Conservation (phyloP, 2,113 vertebrate genomes). For the Proterorhinus semilunaris region DNA sequence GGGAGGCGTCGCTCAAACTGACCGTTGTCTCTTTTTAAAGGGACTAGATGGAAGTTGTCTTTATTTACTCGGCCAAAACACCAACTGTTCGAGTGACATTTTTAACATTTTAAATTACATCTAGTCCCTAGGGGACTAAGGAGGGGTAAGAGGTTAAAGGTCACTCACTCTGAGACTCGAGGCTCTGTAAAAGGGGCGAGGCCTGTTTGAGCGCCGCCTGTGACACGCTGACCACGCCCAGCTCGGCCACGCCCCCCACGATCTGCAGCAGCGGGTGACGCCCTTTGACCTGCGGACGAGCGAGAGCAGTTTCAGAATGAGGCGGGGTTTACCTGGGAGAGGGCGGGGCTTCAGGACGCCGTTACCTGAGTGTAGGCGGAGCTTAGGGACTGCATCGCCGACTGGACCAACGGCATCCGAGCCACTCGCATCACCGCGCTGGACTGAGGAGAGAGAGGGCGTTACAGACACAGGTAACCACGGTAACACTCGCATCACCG, state of each 20-base stretch:
- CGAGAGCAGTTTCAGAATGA: not conserved
- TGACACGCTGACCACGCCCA: conserved; percentile 52
- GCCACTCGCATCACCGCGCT: conserved; percentile 49
- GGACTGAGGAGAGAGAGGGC: conserved; percentile 23
- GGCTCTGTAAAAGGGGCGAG: conserved; percentile 64
- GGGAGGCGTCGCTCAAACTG: too few species aligned
- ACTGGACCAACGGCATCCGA: conserved; percentile 69
- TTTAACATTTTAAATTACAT: too few species aligned
- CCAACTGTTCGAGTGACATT: too few species aligned
- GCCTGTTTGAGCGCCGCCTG: conserved; percentile 49
- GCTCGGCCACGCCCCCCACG: conserved; percentile 63
- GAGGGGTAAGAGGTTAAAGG: too few species aligned
- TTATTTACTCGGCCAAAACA: too few species aligned
- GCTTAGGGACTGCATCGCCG: conserved; percentile 51
- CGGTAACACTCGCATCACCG: too few species aligned
- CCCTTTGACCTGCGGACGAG: conserved; percentile 44
- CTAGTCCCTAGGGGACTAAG: too few species aligned
- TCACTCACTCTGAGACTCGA: conserved; percentile 74
- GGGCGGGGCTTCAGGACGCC: not conserved
- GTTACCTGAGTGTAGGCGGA: conserved; percentile 35
- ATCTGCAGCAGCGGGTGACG: conserved; percentile 66
- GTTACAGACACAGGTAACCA: too few species aligned
- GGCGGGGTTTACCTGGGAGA: not conserved
- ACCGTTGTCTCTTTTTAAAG: too few species aligned
- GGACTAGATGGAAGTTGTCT: too few species aligned